Conservation (phyloP, 2,888 invertebrate species). For the Antheraea assamensis region DNA sequence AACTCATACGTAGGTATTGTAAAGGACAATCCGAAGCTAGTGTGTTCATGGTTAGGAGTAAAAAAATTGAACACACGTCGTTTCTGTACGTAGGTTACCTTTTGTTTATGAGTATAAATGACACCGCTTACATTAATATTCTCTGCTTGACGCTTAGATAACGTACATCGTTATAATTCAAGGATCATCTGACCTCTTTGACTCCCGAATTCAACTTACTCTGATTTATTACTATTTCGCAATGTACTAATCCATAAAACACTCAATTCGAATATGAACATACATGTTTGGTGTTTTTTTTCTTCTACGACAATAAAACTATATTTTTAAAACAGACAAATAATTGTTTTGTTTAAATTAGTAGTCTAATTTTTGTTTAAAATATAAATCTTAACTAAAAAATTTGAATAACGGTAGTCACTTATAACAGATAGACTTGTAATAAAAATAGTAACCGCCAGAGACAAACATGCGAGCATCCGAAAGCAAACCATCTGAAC, state of each 20-base stretch:
- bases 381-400: neutral
- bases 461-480: slow-evolving; percentile 36
- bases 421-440: slow-evolving; percentile 45
- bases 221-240: slow-evolving; percentile 20
- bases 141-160: slow-evolving; percentile 25
- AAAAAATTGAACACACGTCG: slow-evolving; percentile 2
- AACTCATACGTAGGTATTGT: slow-evolving; percentile 32
- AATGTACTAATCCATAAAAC: neutral
- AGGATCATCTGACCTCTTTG: slow-evolving; percentile 39
- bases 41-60: slow-evolving; percentile 1
- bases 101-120: slow-evolving; percentile 21
- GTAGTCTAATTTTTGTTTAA: too few species aligned
- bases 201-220: slow-evolving; percentile 23
- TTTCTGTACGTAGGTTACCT: slow-evolving; percentile 7
- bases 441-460: slow-evolving; percentile 51
- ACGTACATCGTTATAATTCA: slow-evolving; percentile 29
- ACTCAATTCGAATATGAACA: neutral
- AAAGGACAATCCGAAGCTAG: slow-evolving; percentile 19
- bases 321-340: too few species aligned
- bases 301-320: neutral
- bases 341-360: too few species aligned
- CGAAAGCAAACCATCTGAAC: slow-evolving; percentile 57
- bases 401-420: slow-evolving; percentile 59
- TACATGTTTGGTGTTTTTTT: neutral
- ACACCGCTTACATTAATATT: slow-evolving; percentile 21